phyloP scores from a whole-genome alignment of 2,113 vertebrate species.

The Micromys minutus region DNA sequence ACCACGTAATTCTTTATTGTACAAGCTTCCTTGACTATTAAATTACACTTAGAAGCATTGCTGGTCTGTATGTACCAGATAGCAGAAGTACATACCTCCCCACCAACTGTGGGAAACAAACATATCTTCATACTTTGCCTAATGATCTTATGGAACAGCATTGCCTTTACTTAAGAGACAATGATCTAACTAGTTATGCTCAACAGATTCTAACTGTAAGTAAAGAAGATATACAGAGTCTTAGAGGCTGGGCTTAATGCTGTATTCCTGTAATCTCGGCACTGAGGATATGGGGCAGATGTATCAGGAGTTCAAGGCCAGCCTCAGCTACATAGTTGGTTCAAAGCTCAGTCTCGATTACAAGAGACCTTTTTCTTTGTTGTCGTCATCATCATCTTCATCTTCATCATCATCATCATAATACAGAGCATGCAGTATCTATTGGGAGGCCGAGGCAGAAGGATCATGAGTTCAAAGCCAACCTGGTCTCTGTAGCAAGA shows the following conservation, averaged over 20 bases:
- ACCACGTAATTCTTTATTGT: neutral
- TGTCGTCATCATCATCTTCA: too few species aligned
- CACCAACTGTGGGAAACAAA: neutral
- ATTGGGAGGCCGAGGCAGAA: neutral
- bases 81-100: neutral
- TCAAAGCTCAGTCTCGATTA: neutral
- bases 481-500: neutral
- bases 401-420: too few species aligned
- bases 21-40: neutral
- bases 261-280: neutral
- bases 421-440: neutral
- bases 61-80: neutral
- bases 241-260: neutral
- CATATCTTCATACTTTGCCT: neutral
- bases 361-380: neutral
- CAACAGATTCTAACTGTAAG: neutral
- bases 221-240: conserved; percentile 1
- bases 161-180: neutral
- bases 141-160: neutral
- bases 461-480: neutral
- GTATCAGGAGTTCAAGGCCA: neutral
- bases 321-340: neutral
- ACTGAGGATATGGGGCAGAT: neutral
- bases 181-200: neutral
- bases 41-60: conserved; percentile 2